phyloP scores from a whole-genome alignment of 2,797 vertebrate species.

The Eurystomus glaucurus region DNA sequence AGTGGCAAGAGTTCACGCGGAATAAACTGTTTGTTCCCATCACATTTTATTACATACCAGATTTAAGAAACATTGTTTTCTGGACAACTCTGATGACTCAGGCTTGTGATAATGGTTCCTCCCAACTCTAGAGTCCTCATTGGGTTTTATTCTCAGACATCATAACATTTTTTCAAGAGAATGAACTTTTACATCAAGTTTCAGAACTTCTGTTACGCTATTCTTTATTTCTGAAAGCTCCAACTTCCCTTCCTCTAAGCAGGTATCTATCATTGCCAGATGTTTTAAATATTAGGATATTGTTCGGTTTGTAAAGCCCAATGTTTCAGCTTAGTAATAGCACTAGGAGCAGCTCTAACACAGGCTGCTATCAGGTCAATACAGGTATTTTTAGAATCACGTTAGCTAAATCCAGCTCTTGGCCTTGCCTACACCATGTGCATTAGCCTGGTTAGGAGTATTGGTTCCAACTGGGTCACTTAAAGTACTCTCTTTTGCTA shows the following conservation, averaged over 20 bases:
- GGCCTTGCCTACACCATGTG: rapidly evolving
- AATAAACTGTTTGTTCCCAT: not conserved
- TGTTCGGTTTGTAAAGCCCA: not conserved
- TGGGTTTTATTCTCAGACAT: not conserved
- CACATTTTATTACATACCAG: not conserved
- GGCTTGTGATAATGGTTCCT: not conserved
- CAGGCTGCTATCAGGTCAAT: not conserved
- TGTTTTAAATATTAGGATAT: not conserved
- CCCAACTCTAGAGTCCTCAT: not conserved
- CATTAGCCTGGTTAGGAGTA: not conserved
- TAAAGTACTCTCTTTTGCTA: not conserved
- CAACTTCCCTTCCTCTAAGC: not conserved
- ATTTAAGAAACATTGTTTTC: not conserved
- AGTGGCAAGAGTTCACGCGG: not conserved
- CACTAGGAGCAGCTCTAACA: not conserved
- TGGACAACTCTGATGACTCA: not conserved
- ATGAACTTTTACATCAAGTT: not conserved
- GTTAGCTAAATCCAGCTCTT: not conserved
- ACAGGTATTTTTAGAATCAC: not conserved
- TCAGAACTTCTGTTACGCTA: not conserved
- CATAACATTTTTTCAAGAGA: not conserved
- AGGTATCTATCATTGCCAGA: not conserved
- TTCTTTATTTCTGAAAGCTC: not conserved
- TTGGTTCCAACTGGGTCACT: not conserved
- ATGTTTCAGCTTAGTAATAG: not conserved